Conservation (phyloP, 2,113 vertebrate species). For the Salvator merianae region DNA sequence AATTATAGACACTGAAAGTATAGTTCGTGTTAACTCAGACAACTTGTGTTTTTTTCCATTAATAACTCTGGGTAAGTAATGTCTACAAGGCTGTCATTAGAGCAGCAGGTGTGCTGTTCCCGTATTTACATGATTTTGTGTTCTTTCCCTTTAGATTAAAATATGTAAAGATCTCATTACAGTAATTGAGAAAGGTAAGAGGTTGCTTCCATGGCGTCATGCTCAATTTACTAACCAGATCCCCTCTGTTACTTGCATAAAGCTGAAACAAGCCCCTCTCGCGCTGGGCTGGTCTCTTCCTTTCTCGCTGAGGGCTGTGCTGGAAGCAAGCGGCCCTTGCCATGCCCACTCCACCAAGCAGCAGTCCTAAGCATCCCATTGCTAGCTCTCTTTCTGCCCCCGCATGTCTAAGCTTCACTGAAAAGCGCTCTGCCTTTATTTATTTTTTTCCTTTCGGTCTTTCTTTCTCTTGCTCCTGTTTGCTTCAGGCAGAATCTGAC, state of each 20-base stretch:
- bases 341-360: slow-evolving; percentile 73
- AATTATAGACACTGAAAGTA: neutral
- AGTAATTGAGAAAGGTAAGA: slow-evolving; percentile 92
- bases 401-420: slow-evolving; percentile 76
- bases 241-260: slow-evolving; percentile 62
- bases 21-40: neutral
- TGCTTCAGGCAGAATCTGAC: slow-evolving; percentile 81
- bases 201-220: slow-evolving; percentile 39
- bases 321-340: slow-evolving; percentile 38
- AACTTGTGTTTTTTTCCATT: neutral
- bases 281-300: slow-evolving; percentile 21
- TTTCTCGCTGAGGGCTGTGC: slow-evolving; percentile 57
- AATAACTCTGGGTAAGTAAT: neutral
- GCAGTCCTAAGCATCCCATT: slow-evolving; percentile 71
- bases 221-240: slow-evolving; percentile 68
- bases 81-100: rapidly evolving
- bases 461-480: slow-evolving; percentile 79
- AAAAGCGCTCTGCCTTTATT: slow-evolving; percentile 44
- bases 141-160: slow-evolving; percentile 92
- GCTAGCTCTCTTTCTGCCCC: slow-evolving; percentile 73
- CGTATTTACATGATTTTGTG: slow-evolving; percentile 73
- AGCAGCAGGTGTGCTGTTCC: slow-evolving; percentile 10
- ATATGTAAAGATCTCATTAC: slow-evolving; percentile 80
- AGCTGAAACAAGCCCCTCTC: slow-evolving; percentile 8
- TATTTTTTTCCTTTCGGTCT: neutral